Conservation (phyloP, 2,888 invertebrate genomes). For the Asteroscopus sphinx region DNA sequence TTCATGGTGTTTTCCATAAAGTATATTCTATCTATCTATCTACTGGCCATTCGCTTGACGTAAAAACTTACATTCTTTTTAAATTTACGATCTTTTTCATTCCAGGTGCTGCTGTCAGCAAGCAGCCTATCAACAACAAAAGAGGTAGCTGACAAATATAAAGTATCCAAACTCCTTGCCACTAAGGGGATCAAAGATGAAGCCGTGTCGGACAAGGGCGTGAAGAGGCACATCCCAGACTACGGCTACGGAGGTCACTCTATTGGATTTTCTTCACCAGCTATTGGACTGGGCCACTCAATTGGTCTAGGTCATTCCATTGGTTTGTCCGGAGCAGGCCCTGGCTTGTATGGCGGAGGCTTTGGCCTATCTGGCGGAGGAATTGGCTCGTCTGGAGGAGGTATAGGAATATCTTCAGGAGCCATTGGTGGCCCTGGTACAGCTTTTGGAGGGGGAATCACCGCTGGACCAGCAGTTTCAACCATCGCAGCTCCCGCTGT, state of each 20-base stretch:
- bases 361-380: slow-evolving; percentile 42
- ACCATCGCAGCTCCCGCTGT: slow-evolving; percentile 52
- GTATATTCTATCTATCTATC: no score
- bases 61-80: no score
- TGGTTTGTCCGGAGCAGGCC: slow-evolving; percentile 37
- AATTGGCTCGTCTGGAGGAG: slow-evolving; percentile 24
- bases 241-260: slow-evolving; percentile 50
- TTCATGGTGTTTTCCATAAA: no score
- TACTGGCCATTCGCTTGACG: no score
- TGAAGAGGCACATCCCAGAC: slow-evolving; percentile 74
- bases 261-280: no score
- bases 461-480: slow-evolving; percentile 30
- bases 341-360: slow-evolving; percentile 17
- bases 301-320: slow-evolving; percentile 1
- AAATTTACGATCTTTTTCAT: slow-evolving; percentile 40
- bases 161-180: slow-evolving; percentile 77
- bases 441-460: slow-evolving; percentile 36
- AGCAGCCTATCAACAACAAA: slow-evolving; percentile 78
- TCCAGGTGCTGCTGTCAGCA: slow-evolving; percentile 79
- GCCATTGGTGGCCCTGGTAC: slow-evolving; percentile 4
- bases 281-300: background rate
- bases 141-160: slow-evolving; percentile 70
- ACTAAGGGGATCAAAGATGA: slow-evolving; percentile 79
- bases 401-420: slow-evolving; percentile 13
- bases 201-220: slow-evolving; percentile 71